Conservation (phyloP, 2,797 vertebrate genomes). For the Coccyzus lansbergi region DNA sequence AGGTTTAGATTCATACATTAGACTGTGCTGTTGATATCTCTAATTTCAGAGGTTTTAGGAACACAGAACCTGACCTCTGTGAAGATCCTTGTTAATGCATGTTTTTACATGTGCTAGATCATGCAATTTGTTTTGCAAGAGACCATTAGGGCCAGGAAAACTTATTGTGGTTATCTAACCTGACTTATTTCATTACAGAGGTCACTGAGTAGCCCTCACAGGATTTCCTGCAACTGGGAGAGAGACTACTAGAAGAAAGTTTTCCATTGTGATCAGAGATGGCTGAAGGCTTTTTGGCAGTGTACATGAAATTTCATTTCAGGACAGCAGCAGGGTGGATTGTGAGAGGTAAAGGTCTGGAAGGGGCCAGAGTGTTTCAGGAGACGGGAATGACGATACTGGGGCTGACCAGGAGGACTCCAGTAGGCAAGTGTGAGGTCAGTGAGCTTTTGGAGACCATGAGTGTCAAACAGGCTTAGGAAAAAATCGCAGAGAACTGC, state of each 20-base stretch:
- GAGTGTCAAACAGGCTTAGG: not conserved
- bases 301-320: slow-evolving; percentile 11
- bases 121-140: slow-evolving; percentile 50
- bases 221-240: slow-evolving; percentile 59
- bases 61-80: not conserved
- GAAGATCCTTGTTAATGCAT: slow-evolving; percentile 31
- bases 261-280: slow-evolving; percentile 38
- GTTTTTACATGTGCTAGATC: slow-evolving; percentile 42
- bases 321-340: not conserved
- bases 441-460: not conserved
- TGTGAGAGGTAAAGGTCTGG: not conserved
- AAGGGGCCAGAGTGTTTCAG: not conserved
- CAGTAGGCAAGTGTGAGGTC: not conserved
- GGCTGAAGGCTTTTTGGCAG: slow-evolving; percentile 48
- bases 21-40: not conserved
- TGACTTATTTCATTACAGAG: slow-evolving; percentile 51
- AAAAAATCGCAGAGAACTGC: not conserved
- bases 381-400: not conserved
- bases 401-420: not conserved
- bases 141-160: slow-evolving; percentile 27
- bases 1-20: not conserved
- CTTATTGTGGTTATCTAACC: slow-evolving; percentile 63
- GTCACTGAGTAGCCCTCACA: slow-evolving; percentile 33
- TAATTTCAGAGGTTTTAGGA: slow-evolving; percentile 24
- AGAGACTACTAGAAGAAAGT: slow-evolving; percentile 43